These are phyloP conservation scores for Mimas tiliae DNA, from an alignment of 2,888 invertebrate species.

Conservation along the genomic window DNA sequence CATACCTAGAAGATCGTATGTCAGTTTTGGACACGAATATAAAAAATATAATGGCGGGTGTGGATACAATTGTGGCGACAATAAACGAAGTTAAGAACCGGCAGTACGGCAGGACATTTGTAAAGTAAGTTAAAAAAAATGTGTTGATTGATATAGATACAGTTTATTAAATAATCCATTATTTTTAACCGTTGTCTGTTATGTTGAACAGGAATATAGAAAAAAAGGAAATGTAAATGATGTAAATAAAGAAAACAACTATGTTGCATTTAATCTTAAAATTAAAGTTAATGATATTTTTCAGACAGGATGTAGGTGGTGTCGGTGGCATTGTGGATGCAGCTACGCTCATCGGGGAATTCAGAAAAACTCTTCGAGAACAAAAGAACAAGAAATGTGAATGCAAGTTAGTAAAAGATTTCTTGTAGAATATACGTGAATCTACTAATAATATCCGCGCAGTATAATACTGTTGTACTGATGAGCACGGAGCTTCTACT, in stretches of 20 bases:
- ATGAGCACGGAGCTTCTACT: too few relatives aligned
- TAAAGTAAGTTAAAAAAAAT: slow-evolving; percentile 49
- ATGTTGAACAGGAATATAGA: too few relatives aligned
- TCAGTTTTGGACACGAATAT: slow-evolving; percentile 57
- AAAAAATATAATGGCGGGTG: slow-evolving; percentile 59
- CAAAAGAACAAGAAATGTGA: slow-evolving; percentile 69
- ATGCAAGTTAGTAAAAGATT: slow-evolving; percentile 63
- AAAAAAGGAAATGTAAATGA: too few relatives aligned
- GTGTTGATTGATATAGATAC: too few relatives aligned
- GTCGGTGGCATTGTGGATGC: slow-evolving; percentile 44
- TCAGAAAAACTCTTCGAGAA: slow-evolving; percentile 67
- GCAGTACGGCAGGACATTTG: slow-evolving; percentile 49
- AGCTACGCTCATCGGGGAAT: slow-evolving; percentile 61
- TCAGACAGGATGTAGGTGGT: slow-evolving; percentile 7
- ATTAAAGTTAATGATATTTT: background rate
- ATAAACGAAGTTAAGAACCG: slow-evolving; percentile 73
- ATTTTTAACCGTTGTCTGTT: too few relatives aligned
- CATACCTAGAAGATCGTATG: slow-evolving; percentile 56
- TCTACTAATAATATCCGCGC: too few relatives aligned
- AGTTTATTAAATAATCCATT: too few relatives aligned
- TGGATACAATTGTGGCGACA: slow-evolving; percentile 67
- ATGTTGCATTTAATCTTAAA: too few relatives aligned
- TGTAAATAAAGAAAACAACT: too few relatives aligned
- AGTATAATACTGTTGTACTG: too few relatives aligned
- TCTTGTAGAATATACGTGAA: background rate